phyloP scores from a whole-genome alignment of 1,140 invertebrate genomes.

The Rhyacophila brunnea region DNA sequence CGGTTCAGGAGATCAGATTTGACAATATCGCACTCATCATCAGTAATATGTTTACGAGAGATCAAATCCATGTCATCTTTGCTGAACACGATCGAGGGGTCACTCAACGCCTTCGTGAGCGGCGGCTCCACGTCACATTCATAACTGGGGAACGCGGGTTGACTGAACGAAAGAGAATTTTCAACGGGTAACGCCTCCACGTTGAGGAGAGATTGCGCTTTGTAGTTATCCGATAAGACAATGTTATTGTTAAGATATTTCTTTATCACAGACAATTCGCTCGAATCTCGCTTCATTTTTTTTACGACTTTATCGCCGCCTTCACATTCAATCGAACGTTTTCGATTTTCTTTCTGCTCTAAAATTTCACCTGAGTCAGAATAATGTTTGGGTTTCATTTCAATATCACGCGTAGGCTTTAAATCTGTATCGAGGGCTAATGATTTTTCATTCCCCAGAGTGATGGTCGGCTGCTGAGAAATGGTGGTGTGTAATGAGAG shows the following conservation, averaged over 20 bases:
- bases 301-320: constrained; percentile 8
- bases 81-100: constrained; percentile 17
- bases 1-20: not conserved
- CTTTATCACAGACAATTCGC: constrained; percentile 25
- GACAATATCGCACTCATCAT: constrained; percentile 7
- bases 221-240: constrained; percentile 15
- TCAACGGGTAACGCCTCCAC: constrained; percentile 1
- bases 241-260: constrained; percentile 24
- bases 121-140: constrained; percentile 12
- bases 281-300: constrained; percentile 6
- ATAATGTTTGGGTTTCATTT: too few species aligned
- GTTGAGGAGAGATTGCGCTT: constrained; percentile 11
- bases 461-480: too few species aligned
- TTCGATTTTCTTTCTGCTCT: constrained; percentile 2
- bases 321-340: constrained; percentile 10
- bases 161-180: constrained; percentile 26
- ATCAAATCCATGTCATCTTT: constrained; percentile 25
- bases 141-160: constrained; percentile 19
- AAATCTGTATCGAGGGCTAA: too few species aligned
- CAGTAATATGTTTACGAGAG: constrained; percentile 32
- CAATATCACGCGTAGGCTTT: too few species aligned
- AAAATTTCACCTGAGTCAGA: not conserved
- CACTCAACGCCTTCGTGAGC: constrained; percentile 21
- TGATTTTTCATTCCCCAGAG: too few species aligned
- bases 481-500: constrained; percentile 1